Evolutionary conservation across 2,113 vertebrate species (phyloP).

Genomic region (Gracilinanus agilis): DNA sequence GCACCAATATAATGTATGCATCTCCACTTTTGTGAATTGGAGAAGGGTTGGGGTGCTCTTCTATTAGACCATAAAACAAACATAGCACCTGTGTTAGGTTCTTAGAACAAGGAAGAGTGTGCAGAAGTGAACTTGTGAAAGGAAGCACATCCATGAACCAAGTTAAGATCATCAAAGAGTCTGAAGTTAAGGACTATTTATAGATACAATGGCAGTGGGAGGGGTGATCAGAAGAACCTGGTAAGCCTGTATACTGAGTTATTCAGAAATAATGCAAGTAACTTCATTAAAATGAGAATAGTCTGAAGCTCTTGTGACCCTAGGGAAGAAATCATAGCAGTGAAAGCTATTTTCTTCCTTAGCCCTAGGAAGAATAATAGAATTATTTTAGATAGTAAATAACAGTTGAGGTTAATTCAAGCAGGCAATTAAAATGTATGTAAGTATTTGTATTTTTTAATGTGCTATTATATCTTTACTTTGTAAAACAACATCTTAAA

Average conservation of each 20-base stretch:
- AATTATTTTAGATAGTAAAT: neutral
- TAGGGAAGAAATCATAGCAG: neutral
- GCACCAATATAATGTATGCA: neutral
- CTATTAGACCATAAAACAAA: neutral
- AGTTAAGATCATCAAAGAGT: neutral
- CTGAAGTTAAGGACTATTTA: neutral
- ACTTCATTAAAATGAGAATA: neutral
- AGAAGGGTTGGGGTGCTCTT: neutral
- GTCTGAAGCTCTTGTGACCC: neutral
- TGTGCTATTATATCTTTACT: too few species aligned
- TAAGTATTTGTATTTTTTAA: neutral
- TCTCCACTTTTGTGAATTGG: neutral
- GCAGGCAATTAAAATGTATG: neutral
- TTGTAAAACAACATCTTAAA: too few species aligned
- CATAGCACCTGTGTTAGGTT: neutral
- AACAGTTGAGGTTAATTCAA: neutral
- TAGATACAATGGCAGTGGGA: neutral
- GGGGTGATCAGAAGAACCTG: neutral
- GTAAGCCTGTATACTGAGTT: neutral
- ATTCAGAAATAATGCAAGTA: neutral
- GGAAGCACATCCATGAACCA: neutral
- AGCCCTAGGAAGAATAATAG: neutral
- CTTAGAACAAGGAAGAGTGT: neutral
- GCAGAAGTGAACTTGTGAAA: neutral
- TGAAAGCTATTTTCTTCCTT: slow-evolving; percentile 1